Conservation (phyloP, 2,797 vertebrate species). For the Crax fasciolata region DNA sequence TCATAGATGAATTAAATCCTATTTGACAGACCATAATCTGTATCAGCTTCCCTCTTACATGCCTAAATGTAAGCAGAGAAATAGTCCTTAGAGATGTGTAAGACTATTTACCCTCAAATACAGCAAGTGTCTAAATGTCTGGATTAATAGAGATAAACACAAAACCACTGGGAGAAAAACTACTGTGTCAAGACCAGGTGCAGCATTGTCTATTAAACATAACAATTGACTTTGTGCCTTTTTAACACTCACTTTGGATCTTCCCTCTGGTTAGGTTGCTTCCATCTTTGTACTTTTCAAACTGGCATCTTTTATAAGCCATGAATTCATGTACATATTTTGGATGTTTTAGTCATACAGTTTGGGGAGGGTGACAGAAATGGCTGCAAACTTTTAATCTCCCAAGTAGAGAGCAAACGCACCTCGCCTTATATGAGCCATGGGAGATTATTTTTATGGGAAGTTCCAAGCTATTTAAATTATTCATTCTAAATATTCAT, state of each 20-base stretch:
- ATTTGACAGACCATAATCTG: slow-evolving; percentile 21
- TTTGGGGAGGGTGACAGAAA: neutral
- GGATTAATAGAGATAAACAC: neutral
- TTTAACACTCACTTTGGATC: neutral
- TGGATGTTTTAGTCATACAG: neutral
- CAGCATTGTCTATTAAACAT: neutral
- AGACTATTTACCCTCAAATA: neutral
- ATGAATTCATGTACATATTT: neutral
- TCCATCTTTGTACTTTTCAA: neutral
- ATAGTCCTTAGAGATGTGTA: neutral
- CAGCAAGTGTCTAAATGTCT: neutral
- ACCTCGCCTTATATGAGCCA: neutral
- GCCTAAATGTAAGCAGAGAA: neutral
- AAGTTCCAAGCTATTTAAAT: neutral
- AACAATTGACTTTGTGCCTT: neutral
- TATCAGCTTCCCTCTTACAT: neutral
- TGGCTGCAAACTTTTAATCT: neutral
- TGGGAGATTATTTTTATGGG: neutral
- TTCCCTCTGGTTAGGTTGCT: neutral
- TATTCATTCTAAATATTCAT: neutral
- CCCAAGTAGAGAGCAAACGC: neutral
- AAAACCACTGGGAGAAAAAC: neutral
- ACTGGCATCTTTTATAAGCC: neutral
- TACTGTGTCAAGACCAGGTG: neutral
- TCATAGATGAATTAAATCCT: slow-evolving; percentile 20